Percentiles rank a stretch among this genome's conserved stretches.
Evolutionary conservation across 1,140 invertebrate genomes (phyloP).

Genomic region (Drosophila parvula): DNA sequence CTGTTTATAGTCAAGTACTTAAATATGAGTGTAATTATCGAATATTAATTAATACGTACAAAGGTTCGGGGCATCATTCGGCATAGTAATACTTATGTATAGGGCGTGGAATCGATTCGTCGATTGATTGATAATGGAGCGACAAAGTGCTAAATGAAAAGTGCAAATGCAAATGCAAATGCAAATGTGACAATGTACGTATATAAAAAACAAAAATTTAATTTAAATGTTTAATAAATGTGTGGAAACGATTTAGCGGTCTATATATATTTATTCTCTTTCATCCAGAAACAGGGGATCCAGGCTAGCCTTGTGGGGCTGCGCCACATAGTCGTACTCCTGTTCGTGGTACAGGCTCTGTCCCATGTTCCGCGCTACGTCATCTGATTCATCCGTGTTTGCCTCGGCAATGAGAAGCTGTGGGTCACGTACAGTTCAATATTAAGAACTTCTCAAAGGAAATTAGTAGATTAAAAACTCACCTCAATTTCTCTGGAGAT

Average conservation of each 20-base stretch:
- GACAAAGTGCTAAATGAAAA: constrained; percentile 35
- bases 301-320: constrained; percentile 46
- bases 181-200: constrained; percentile 65
- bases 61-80: constrained; percentile 33
- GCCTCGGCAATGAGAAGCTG: constrained; percentile 67
- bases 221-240: constrained; percentile 83
- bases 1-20: constrained; percentile 72
- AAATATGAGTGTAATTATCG: constrained; percentile 72
- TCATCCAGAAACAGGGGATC: constrained; percentile 59
- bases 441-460: rapidly evolving
- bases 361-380: constrained; percentile 40
- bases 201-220: constrained; percentile 69
- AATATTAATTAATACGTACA: constrained; percentile 62
- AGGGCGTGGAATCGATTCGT: constrained; percentile 22
- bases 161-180: constrained; percentile 40
- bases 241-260: constrained; percentile 61
- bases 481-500: constrained; percentile 65
- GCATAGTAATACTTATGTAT: constrained; percentile 47
- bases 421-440: rapidly evolving
- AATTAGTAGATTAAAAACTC: neutral
- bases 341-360: constrained; percentile 16
- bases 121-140: constrained; percentile 20
- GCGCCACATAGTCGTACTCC: constrained; percentile 29
- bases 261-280: constrained; percentile 1
- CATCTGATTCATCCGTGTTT: constrained; percentile 62